Evolutionary conservation across 92 coral and sea anemone species (phyloP), one percentile per base, ranked within the genome.

Genomic region (Paragorgia papillata): DNA sequence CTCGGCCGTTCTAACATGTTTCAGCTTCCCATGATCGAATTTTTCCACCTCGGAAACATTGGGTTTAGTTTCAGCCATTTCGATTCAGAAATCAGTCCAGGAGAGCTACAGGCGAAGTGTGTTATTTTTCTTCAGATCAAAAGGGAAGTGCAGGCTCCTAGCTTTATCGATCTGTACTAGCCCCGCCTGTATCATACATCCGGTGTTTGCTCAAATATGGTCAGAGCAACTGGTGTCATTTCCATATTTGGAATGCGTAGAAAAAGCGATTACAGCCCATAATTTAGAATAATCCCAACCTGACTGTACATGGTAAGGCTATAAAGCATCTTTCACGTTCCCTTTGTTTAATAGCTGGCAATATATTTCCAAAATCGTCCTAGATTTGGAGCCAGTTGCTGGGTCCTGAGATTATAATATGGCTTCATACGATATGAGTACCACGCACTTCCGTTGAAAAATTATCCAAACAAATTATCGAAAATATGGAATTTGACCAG

Each of bases 21-120:
- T 94, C 37, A 94, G 95, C 76, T 90, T 92, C 15, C 74, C 61
- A n/a, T 90, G 44, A 79, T 90, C 97, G 60, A 94, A 94, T 30
- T 69, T 10, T 33, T 64, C 34, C 30, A 94, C 97, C 57, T 91
- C 92, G 0, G 91, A 66, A 71, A 92, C 63, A 64, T 82, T 84
- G 33, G 98, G 94, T 82, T 86, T 90, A 7, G 56, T 75, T 8
- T 82, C 86, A 15, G 89, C 88, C 97, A 92, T 92, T 75, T 44
- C 58, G 14, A 53, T n/a, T 10, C 34, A 28, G 22, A 56, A 56
- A 4, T 63, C 19, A 18, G 41, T 30, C 64, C 64, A 71, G 64
- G 76, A 48, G 59, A 53, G 9, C 9, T 32, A 31, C 29, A 22
- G 22, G 10, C 43, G 4, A 4, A 37, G 4, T 0, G 2, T 20